Base-by-base conservation (phyloP, 2,797 vertebrate species). In the Sebastes trivittatus region DNA sequence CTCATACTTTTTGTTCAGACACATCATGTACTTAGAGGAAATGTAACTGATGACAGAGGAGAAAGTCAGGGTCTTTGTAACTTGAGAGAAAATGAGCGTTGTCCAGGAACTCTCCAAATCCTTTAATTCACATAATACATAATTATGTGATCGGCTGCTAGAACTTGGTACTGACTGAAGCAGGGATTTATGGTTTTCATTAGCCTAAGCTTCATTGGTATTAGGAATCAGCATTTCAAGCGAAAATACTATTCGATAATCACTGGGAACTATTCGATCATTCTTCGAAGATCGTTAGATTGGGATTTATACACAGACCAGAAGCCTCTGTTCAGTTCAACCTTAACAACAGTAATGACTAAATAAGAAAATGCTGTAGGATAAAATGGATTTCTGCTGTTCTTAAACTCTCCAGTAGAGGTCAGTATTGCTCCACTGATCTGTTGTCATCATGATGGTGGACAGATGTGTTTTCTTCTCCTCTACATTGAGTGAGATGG, bases 351-450 rank as follows among this genome's bases (percentile, higher is more conserved):
- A 46, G 42, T 42, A 34, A 42, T 11, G 23, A 5, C 10, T 16
- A 9, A n/a, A 70, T 30, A 10, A 30, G 8, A 62, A 59, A 23
- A 60, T 32, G n/a, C 3, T 18, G 3, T 27, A 6, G 4, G 4
- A 55, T 58, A 3, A 52, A 42, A 11, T 7, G 1, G 8, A 3
- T 52, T 25, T n/a, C 4, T 56, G n/a, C 56, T 25, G 4, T 74
- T 61, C 16, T 29, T 32, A 3, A 70, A 75, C 20, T 73, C 25
- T 72, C 87, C 88, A 92, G 20, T 66, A 88, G 89, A 60, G 82
- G 91, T 79, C 89, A 86, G 78, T 52, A 13, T 87, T 65, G 30
- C n/a, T 72, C 7, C 3, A 16, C 11, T n/a, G 8, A 58, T 6
- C 54, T 63, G 30, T 20, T 71, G 9, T 46, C 34, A n/a, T 23